A percentile compares a stretch with the other conserved stretches of the same genome.
These are phyloP conservation scores for Nemoura dubitans DNA, from an alignment of 2,888 invertebrate genomes.

Conservation along the genomic window DNA sequence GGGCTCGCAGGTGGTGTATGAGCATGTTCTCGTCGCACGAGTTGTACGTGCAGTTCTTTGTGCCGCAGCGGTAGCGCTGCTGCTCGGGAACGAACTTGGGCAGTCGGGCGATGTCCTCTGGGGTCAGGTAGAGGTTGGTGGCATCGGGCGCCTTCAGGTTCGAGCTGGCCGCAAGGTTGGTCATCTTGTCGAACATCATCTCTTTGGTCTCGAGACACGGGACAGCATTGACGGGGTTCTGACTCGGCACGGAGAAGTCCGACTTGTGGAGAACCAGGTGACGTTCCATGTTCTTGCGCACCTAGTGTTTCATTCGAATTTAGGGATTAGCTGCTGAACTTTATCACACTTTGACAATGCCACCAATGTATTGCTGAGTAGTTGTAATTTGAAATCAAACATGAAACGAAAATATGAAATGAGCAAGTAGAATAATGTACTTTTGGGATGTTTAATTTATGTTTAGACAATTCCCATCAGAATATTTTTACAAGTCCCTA, in stretches of 20 bases:
- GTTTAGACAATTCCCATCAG: no score
- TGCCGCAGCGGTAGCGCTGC: conserved; percentile 76
- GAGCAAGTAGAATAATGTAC: no score
- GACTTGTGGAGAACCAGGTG: conserved; percentile 72
- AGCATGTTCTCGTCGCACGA: conserved; percentile 77
- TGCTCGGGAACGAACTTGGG: conserved; percentile 66
- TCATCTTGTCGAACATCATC: conserved; percentile 86
- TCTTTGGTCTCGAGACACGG: conserved; percentile 80
- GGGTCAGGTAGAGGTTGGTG: conserved; percentile 51
- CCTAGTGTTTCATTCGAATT: no score
- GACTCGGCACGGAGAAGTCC: conserved; percentile 63
- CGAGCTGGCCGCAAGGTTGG: conserved; percentile 81
- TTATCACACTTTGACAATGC: no score
- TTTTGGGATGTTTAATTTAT: no score
- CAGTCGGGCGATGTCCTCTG: conserved; percentile 53
- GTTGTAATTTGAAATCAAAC: no score
- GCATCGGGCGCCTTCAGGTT: conserved; percentile 50
- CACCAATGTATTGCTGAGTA: no score
- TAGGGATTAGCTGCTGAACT: no score
- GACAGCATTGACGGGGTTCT: conserved; percentile 82
- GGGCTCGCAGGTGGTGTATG: conserved; percentile 74
- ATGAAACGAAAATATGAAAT: no score
- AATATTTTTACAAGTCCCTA: no score
- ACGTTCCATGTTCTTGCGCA: conserved; percentile 73
- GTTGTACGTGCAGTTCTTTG: conserved; percentile 73